phyloP scores from a whole-genome alignment of 92 coral and sea anemone genomes.

The Epizoanthus scotinus region DNA sequence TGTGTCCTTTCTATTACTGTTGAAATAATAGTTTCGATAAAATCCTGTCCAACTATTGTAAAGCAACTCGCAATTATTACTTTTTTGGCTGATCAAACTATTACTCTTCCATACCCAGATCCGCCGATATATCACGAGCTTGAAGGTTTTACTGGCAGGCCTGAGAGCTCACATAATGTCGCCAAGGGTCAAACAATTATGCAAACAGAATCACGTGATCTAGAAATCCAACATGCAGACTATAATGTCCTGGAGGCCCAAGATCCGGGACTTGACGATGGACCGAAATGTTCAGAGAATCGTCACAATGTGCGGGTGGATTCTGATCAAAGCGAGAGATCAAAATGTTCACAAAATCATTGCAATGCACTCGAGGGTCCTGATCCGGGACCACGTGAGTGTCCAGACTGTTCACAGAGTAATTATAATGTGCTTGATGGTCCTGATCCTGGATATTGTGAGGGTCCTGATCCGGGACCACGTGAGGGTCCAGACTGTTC shows the following conservation, averaged over 20 bases:
- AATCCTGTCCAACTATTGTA: no score
- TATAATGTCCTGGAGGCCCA: constrained; percentile 18
- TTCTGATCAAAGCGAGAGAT: no score
- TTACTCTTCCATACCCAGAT: neutral
- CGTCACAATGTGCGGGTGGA: neutral
- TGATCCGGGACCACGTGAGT: neutral
- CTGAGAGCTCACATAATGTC: neutral
- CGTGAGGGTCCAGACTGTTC: neutral
- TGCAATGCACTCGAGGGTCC: constrained; percentile 22
- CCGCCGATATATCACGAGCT: neutral
- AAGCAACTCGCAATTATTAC: no score
- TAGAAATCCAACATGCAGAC: neutral
- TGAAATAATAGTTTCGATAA: no score
- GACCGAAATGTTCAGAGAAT: neutral
- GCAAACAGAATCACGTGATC: neutral
- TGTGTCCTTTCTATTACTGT: no score
- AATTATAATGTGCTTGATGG: constrained; percentile 5
- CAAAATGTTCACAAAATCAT: neutral
- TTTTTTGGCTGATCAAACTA: no score
- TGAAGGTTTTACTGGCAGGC: neutral
- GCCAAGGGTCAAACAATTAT: neutral
- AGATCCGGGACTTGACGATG: neutral
- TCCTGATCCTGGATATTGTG: no score
- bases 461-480: no score
- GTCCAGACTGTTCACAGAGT: neutral